Evolutionary conservation across 35 echinoderm and acorn worm species (phyloP).

Genomic region (Nesometra sesokonis): DNA sequence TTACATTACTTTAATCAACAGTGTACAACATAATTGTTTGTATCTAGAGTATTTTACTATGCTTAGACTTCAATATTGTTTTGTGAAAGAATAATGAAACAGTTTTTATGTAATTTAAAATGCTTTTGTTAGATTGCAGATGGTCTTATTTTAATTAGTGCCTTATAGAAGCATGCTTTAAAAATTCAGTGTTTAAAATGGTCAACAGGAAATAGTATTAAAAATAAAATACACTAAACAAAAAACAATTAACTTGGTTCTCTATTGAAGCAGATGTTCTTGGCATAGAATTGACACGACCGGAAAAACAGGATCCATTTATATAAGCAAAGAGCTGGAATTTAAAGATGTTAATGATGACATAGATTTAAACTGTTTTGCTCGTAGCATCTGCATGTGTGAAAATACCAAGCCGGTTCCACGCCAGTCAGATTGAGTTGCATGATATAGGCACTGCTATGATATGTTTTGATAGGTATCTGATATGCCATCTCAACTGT

Average conservation of each 20-base stretch:
- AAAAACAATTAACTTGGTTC: neutral
- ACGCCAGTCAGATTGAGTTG: neutral
- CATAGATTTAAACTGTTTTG: neutral
- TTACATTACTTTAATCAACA: no score
- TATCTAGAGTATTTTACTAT: no score
- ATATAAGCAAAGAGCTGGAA: neutral
- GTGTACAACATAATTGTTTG: no score
- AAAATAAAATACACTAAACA: neutral
- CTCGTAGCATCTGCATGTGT: neutral
- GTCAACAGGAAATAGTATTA: neutral
- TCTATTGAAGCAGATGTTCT: neutral
- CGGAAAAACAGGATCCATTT: neutral
- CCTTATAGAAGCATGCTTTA: neutral
- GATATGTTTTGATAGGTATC: neutral
- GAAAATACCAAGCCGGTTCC: neutral
- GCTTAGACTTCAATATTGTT: no score
- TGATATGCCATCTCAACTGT: neutral
- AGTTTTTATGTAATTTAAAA: neutral
- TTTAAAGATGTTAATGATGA: neutral
- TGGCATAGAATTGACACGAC: neutral
- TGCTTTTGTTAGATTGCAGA: neutral
- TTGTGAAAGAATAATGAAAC: no score
- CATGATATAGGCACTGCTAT: neutral
- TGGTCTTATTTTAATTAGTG: neutral
- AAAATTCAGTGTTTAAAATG: neutral